These are phyloP conservation scores for Phocoena phocoena DNA, from an alignment of 2,113 vertebrate species.

Conservation along the genomic window DNA sequence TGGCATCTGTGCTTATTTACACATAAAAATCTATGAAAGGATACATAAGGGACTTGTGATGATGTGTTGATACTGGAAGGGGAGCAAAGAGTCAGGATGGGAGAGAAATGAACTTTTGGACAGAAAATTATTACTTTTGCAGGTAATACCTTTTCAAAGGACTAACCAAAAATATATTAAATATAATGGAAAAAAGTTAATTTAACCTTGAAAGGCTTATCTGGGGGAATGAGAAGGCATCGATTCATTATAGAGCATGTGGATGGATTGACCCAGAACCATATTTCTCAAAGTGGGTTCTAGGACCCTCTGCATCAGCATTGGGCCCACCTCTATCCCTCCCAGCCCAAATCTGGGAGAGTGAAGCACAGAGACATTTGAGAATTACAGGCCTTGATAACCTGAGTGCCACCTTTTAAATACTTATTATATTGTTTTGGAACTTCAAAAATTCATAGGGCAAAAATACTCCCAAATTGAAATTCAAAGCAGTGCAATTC, in stretches of 20 bases:
- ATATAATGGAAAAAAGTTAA: not conserved
- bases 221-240: not conserved
- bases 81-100: not conserved
- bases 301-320: not conserved
- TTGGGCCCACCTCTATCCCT: not conserved
- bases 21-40: not conserved
- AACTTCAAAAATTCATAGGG: conserved; percentile 6
- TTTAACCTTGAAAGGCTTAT: not conserved
- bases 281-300: not conserved
- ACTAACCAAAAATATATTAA: not conserved
- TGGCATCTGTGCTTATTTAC: not conserved
- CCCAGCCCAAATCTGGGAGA: not conserved
- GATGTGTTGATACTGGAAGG: not conserved
- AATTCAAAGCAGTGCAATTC: conserved; percentile 33
- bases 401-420: not conserved
- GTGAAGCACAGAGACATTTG: not conserved
- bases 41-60: not conserved
- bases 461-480: conserved; percentile 47
- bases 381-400: not conserved
- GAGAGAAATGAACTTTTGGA: not conserved
- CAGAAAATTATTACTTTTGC: not conserved
- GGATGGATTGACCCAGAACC: not conserved
- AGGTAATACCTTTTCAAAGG: not conserved
- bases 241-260: not conserved
- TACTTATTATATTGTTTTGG: not conserved